Base-by-base conservation (phyloP, 2,888 invertebrate genomes). In the Heliothis peltigera region DNA sequence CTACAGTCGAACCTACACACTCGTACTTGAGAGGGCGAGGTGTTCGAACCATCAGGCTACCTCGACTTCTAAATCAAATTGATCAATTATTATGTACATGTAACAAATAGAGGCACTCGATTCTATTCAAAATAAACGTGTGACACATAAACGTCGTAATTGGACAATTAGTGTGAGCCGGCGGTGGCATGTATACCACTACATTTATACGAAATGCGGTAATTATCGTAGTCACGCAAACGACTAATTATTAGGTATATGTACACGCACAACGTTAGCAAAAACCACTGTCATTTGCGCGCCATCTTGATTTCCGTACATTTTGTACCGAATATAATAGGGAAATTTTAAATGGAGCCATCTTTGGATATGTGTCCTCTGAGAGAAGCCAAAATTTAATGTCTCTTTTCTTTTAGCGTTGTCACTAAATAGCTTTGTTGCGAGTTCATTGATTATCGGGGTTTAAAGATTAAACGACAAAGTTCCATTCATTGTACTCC, bases 181-280 rank as follows among this genome's bases (percentile, higher is more conserved):
- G 83, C 80, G 83, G 86, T 85, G 75, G 89, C 87, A 86, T 89
- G 85, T 88, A 83, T 87, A 80, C 81, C 82, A 83, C 83, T 80
- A 84, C 87, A 87, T 87, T 86, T 85, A 85, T 87, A 87, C 83
- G 72, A 81, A 84, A 89, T 87, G 84, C 88, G 86, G 88, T 91
- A 90, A 92, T 92, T 89, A 90, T 86, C 73, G 69, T 74, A 85
- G 90, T 86, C 93, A 92, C 92, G 92, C 92, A 85, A 92, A 88
- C 87, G 75, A 84, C 86, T 90, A 91, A 92, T 93, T 92, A 91
- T 89, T 84, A n/a, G n/a, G n/a, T n/a, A 84, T 80, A 84, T 82
- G 76, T 79, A 78, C 80, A 83, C 82, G 81, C 83, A 79, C 75
- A 74, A 73, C 76, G 78, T 72, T 82, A 77, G 80, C 83, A 72